Evolutionary conservation across 1,140 invertebrate species (phyloP), one percentile per base, ranked within the genome.

Genomic region (Acyrthosiphon pisum): DNA sequence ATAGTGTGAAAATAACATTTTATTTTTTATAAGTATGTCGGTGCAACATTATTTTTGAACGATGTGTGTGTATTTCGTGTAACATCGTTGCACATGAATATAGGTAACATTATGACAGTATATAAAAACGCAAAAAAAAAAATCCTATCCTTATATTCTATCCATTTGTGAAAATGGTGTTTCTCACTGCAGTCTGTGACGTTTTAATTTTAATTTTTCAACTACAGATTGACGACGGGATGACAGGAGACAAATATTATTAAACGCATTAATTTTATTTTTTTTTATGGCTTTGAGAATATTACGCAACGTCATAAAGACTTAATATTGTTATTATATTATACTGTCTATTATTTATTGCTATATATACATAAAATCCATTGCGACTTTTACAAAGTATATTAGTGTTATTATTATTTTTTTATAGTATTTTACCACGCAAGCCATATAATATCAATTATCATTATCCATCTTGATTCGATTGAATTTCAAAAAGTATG

Each of bases 381-480:
- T 87, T 35, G 18, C 11, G 26, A 87, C 30, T n/a, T 26, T 44
- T 30, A 26, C 4, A 87, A 44, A 88, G 20, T 88, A 50, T 50
- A 86, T 26, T 86, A 86, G n/a, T n/a, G 30, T 88, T 35, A 35
- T 87, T 87, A 44, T 86, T 46, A 9, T 87, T 20, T 48, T 89
- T 89, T 89, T 89, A 89, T 89, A 26, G 50, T 41, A 18, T 56
- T 89, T 89, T 26, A 56, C 1, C 88, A 89, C 23, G 88, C 88
- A 6, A 89, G 23, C 50, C 35, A 26, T n/a, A n/a, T 8, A 20
- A 48, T 30, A 6, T 8, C 84, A 46, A 48, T 35, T 48, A 48
- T 48, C 46, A n/a, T 88, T 88, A 76, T n/a, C 60, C 30, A 76
- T 76, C 46, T 11, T 48, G 26, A 11, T 46, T 37, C 44, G 44